Base-by-base conservation (phyloP, 2,888 invertebrate species). In the Ormia ochracea region DNA sequence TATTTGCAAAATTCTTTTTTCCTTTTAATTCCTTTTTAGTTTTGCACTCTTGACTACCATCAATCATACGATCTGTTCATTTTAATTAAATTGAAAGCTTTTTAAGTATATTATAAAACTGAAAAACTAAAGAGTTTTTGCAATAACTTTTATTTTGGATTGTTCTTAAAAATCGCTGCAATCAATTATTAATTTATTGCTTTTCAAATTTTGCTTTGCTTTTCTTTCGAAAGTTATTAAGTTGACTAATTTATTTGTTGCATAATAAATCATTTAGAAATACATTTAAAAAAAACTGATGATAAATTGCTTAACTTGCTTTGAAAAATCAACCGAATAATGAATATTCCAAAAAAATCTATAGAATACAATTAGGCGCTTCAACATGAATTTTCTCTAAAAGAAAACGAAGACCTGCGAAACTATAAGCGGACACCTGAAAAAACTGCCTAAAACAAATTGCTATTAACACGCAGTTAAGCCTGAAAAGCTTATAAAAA, bases 381-480 rank as follows among this genome's bases (percentile, higher is more conserved):
- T 56, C 23, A 12, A 54, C 19, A 43, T 3, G 6, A 52, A 14
- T 28, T 21, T 31, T n/a, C n/a, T 2, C 6, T 59, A n/a, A 12
- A 74, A 36, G 14, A 23, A 7, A n/a, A n/a, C 4, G 7, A n/a
- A 17, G 4, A 17, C 1, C 3, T 36, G 5, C 31, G 12, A 1
- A 50, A 59, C 5, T 9, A 26, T 56, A n/a, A 52, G n/a, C 5
- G 14, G 3, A 58, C 12, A 28, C 45, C 61, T 68, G 65, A 17
- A n/a, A n/a, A n/a, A n/a, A n/a, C n/a, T n/a, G n/a, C n/a, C 31
- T 5, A 19, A 28, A 38, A 54, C 12, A 45, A 61, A 48, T n/a
- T 12, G 17, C 9, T 12, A 23, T 38, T 45, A 28, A 38, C 76
- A 76, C 56, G 76, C 69, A 69, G 31, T 17, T 76, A n/a, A n/a